phyloP scores from a whole-genome alignment of 2,888 invertebrate species.

The Drosophila putrida region DNA sequence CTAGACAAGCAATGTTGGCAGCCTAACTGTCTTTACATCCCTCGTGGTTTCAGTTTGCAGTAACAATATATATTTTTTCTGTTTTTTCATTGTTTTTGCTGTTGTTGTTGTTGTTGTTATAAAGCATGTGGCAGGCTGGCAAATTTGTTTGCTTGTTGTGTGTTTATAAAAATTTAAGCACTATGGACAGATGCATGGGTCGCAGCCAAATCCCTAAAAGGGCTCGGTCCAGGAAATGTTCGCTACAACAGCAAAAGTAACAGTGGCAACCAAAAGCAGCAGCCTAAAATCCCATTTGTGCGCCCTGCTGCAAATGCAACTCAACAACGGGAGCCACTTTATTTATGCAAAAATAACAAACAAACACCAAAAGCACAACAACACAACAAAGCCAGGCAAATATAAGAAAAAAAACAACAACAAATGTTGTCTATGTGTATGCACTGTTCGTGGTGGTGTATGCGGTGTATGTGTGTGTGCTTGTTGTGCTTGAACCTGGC shows the following conservation, averaged over 20 bases:
- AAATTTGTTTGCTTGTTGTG: constrained; percentile 73
- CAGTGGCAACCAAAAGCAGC: constrained; percentile 30
- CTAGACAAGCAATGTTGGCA: constrained; percentile 35
- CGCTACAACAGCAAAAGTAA: constrained; percentile 9
- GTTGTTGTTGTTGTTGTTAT: constrained; percentile 21
- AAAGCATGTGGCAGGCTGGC: constrained; percentile 56
- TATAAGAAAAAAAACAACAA: background rate
- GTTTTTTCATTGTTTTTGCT: constrained; percentile 3
- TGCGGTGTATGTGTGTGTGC: constrained; percentile 18
- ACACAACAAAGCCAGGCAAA: constrained; percentile 55
- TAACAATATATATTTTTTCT: constrained; percentile 41
- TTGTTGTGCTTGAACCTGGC: constrained; percentile 41
- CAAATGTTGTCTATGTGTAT: constrained; percentile 20
- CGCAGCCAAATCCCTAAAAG: constrained; percentile 65
- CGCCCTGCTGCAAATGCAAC: constrained; percentile 35
- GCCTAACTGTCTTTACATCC: constrained; percentile 14
- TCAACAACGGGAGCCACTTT: constrained; percentile 55
- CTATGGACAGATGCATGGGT: constrained; percentile 63
- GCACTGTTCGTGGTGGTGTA: constrained; percentile 16
- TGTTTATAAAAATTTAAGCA: constrained; percentile 81
- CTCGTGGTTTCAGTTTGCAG: constrained; percentile 26
- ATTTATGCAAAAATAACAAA: constrained; percentile 81
- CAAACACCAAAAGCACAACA: constrained; percentile 50
- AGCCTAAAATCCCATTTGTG: constrained; percentile 78
- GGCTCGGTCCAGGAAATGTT: constrained; percentile 21